Evolutionary conservation across 2,888 invertebrate species (phyloP).

Genomic region (Galeruca laticollis): DNA sequence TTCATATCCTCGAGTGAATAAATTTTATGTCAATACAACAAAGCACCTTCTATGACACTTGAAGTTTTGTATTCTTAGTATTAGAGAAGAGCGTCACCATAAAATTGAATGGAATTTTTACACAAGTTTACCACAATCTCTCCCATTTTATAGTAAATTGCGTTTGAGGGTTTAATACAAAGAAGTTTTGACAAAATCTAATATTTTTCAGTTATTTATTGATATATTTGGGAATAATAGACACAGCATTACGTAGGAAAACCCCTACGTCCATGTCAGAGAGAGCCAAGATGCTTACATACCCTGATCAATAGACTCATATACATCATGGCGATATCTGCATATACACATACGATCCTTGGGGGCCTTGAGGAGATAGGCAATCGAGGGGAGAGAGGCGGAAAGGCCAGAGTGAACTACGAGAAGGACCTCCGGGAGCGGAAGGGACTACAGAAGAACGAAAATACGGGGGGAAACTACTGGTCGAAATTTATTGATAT

Average conservation of each 20-base stretch:
- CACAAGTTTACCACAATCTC: no score
- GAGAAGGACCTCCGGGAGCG: slow-evolving; percentile 58
- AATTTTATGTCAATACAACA: no score
- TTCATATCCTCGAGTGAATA: no score
- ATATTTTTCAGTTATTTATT: neutral
- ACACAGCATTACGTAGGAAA: neutral
- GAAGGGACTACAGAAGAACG: slow-evolving; percentile 52
- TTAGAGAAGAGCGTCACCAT: no score
- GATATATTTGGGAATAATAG: neutral
- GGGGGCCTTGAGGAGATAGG: slow-evolving; percentile 26
- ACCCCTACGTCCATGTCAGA: slow-evolving; percentile 28
- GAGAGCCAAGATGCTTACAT: slow-evolving; percentile 49
- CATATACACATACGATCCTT: slow-evolving; percentile 61
- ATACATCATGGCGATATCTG: slow-evolving; percentile 61
- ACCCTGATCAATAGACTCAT: slow-evolving; percentile 63
- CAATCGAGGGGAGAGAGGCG: slow-evolving; percentile 42
- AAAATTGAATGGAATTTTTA: no score
- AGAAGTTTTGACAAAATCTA: no score
- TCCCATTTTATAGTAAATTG: no score
- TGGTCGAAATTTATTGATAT: slow-evolving; percentile 5
- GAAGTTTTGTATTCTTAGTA: no score
- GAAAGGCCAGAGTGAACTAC: slow-evolving; percentile 42
- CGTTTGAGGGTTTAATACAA: no score
- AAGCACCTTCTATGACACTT: no score
- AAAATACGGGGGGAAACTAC: neutral